Base-by-base conservation (phyloP, 2,113 vertebrate genomes). In the Natator depressus region DNA sequence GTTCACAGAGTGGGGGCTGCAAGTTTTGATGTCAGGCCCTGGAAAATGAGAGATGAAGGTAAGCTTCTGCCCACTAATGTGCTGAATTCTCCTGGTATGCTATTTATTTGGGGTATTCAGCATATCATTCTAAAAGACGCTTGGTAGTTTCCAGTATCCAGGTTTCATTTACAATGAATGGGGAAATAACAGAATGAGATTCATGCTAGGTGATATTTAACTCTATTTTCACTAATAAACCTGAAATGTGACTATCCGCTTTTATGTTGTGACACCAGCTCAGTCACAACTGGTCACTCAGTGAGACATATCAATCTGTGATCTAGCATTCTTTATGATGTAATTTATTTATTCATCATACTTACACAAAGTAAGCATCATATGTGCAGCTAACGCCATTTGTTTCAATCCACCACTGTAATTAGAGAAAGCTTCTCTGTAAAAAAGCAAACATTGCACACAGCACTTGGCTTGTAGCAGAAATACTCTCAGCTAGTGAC, bases 391-490 rank as follows among this genome's bases (percentile, higher is more conserved):
- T 72, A 72, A 38, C 4, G 4, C 20, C 11, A 47, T 76, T 76
- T 76, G 75, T 47, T 76, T 46, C 79, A 65, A n/a, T 2, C 0
- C 16, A 2, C 3, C 0, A 0, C 86, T 83, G 85, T 4, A 76
- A 46, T 46, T 27, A 78, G 12, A 93, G 84, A 75, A 2, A 92
- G 72, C n/a, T 79, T 47, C 95, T 88, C 10, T 38, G 65, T 1
- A 91, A 83, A 92, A 72, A n/a, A 38, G 62, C 31, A 83, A 95
- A 78, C 72, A 75, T 96, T 96, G 94, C 85, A 80, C 85, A 78
- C 35, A 94, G 90, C 47, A 80, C 51, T 51, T 95, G 91, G 93
- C 86, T 93, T 1, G 0, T 65, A 11, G 85, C 42, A 95, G 91
- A 96, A 95, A 96, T 93, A 55, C 62, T 92, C 93, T 85, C 0